These are phyloP conservation scores for Bombus soroeensis DNA, from an alignment of 1,140 invertebrate genomes.

Conservation along the genomic window DNA sequence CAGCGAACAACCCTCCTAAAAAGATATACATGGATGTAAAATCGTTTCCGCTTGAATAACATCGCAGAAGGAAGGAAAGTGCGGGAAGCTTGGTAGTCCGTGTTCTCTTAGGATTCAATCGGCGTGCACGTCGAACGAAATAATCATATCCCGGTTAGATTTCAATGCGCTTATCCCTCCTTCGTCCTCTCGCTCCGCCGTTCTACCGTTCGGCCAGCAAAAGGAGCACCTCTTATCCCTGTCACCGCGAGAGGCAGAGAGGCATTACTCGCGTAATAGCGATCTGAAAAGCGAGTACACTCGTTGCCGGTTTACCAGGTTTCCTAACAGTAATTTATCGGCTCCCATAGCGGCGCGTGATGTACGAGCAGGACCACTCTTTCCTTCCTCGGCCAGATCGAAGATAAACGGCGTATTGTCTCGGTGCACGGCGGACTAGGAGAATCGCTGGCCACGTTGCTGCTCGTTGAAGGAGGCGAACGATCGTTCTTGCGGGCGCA, in stretches of 20 bases:
- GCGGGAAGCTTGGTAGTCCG: background rate
- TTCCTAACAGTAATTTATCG: slow-evolving; percentile 64
- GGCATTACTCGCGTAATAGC: slow-evolving; percentile 56
- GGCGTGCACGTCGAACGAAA: slow-evolving; percentile 33
- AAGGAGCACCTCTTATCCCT: slow-evolving; percentile 21
- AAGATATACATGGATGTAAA: background rate
- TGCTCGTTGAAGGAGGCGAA: slow-evolving; percentile 52
- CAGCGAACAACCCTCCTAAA: background rate
- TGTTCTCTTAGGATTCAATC: slow-evolving; percentile 32
- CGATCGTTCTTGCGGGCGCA: slow-evolving; percentile 60
- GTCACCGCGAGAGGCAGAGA: slow-evolving; percentile 35
- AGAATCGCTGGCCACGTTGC: slow-evolving; percentile 58
- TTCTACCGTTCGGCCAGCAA: background rate
- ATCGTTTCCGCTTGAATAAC: background rate
- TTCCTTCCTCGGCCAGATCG: slow-evolving; percentile 58
- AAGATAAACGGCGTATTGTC: slow-evolving; percentile 70
- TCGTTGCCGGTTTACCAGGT: slow-evolving; percentile 55
- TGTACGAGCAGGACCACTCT: slow-evolving; percentile 57
- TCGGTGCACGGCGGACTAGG: slow-evolving; percentile 43
- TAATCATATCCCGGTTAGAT: slow-evolving; percentile 28
- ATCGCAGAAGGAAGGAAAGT: background rate
- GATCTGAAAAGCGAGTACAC: slow-evolving; percentile 52
- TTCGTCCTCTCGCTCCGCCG: too few relatives aligned
- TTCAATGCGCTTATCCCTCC: slow-evolving; percentile 22
- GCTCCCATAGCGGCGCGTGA: slow-evolving; percentile 59